Conservation (phyloP, 35 echinoderm and acorn worm species). For the Lytechinus variegatus region DNA sequence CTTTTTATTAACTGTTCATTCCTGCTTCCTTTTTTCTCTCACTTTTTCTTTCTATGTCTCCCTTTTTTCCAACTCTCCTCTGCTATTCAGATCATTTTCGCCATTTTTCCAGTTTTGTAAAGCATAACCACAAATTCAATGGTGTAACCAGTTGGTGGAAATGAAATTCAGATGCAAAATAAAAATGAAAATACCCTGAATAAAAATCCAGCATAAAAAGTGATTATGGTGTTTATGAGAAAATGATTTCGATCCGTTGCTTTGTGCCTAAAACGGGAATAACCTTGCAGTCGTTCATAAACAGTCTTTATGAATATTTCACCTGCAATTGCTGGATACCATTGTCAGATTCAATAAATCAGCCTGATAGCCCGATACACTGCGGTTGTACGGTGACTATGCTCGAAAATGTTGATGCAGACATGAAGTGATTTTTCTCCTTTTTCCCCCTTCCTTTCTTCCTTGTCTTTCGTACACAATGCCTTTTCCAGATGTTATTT, state of each 20-base stretch:
- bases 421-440: not conserved
- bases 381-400: slow-evolving; percentile 9
- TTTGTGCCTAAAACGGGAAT: slow-evolving; percentile 10
- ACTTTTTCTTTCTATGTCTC: not conserved
- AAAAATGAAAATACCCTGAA: not conserved
- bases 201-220: not conserved
- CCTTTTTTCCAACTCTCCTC: not conserved
- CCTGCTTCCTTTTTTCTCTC: not conserved
- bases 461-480: not conserved
- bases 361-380: not conserved
- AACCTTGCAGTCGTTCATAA: slow-evolving; percentile 14
- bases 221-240: slow-evolving; percentile 4
- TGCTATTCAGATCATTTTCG: too few species aligned
- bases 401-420: not conserved
- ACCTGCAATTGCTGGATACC: slow-evolving; percentile 11
- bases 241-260: slow-evolving; percentile 2
- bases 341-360: slow-evolving; percentile 40
- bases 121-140: slow-evolving; percentile 13
- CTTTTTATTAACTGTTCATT: not conserved
- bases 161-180: not conserved
- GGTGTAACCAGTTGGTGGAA: not conserved
- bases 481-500: not conserved
- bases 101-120: not conserved
- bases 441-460: not conserved
- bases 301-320: slow-evolving; percentile 37